phyloP scores from a whole-genome alignment of 92 coral and sea anemone species.

The Heteractis magnifica region DNA sequence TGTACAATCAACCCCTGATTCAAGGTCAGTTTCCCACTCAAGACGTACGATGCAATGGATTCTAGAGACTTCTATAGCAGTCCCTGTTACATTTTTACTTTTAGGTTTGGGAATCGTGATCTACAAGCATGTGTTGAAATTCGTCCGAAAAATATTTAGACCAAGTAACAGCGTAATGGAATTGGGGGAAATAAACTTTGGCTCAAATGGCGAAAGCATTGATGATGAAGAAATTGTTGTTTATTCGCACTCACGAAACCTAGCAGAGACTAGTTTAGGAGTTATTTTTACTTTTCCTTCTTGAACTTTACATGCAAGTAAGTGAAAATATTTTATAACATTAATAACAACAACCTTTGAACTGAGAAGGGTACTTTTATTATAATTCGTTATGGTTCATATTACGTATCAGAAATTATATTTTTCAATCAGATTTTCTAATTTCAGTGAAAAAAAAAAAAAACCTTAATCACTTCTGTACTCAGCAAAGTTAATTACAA shows the following conservation, averaged over 20 bases:
- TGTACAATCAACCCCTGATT: neutral
- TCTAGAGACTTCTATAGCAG: neutral
- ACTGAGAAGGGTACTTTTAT: neutral
- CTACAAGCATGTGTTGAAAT: slow-evolving; percentile 1
- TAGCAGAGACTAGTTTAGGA: slow-evolving; percentile 1
- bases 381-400: neutral
- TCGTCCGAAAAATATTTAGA: neutral
- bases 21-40: neutral
- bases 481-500: too few relatives aligned
- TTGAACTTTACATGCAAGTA: neutral
- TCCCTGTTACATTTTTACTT: neutral
- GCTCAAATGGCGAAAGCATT: neutral
- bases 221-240: slow-evolving; percentile 6
- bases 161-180: neutral
- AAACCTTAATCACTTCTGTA: too few relatives aligned
- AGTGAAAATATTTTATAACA: neutral
- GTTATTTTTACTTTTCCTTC: neutral
- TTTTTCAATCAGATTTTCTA: neutral
- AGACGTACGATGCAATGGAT: neutral
- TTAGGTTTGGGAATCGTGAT: neutral
- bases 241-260: neutral
- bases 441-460: too few relatives aligned
- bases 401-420: neutral
- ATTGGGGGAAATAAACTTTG: neutral
- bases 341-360: neutral